These are phyloP conservation scores for Nothobranchius furzeri DNA, from an alignment of 2,113 vertebrate genomes.

Conservation along the genomic window DNA sequence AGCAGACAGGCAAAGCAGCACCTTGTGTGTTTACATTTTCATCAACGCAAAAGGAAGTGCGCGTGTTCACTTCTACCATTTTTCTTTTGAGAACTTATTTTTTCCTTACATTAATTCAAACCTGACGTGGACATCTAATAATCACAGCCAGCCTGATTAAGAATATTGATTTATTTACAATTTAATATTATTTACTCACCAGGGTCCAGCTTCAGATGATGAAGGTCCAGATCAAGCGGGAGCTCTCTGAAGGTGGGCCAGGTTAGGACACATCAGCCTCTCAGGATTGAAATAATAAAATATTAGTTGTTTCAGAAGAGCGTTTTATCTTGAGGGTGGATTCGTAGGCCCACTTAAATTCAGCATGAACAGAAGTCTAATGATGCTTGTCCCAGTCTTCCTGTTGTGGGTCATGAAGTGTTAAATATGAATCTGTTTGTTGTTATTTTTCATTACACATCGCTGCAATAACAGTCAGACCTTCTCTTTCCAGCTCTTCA, in stretches of 20 bases:
- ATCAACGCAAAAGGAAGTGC: conserved; percentile 6
- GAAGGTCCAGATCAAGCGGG: conserved; percentile 42
- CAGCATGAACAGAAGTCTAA: conserved; percentile 70
- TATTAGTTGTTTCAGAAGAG: conserved; percentile 58
- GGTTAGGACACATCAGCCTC: conserved; percentile 20
- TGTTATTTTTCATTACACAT: conserved; percentile 69
- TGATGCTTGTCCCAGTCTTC: conserved; percentile 45
- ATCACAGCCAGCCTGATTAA: conserved; percentile 26
- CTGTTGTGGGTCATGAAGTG: conserved; percentile 43
- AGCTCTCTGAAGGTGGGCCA: conserved; percentile 21
- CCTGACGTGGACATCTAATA: conserved; percentile 25
- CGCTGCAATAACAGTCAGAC: conserved; percentile 55
- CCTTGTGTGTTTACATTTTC: conserved; percentile 30
- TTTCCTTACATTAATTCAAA: conserved; percentile 9
- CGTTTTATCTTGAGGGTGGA: conserved; percentile 56
- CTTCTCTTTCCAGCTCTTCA: conserved; percentile 55
- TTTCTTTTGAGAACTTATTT: conserved; percentile 12
- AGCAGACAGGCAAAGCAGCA: conserved; percentile 11
- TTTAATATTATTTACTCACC: conserved; percentile 35
- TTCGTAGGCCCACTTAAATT: conserved; percentile 46
- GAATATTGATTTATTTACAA: conserved; percentile 15
- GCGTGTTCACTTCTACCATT: neutral
- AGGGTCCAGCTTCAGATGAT: conserved; percentile 38
- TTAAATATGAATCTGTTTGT: conserved; percentile 65
- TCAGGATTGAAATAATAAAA: conserved; percentile 63